These are phyloP conservation scores for Hippocampus kuda DNA, from an alignment of 2,797 vertebrate species.

Conservation along the genomic window DNA sequence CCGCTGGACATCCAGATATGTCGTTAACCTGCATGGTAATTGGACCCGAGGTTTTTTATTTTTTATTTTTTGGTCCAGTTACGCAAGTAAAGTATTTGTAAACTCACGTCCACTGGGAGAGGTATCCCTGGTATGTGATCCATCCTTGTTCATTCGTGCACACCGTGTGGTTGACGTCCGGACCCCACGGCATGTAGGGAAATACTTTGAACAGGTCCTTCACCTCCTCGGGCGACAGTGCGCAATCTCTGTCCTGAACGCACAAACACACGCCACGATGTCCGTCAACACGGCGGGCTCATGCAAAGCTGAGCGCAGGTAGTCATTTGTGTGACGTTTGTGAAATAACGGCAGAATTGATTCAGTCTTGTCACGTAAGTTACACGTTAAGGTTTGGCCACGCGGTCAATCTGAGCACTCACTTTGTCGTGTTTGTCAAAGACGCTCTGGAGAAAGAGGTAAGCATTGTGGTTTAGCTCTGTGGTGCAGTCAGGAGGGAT, in stretches of 20 bases:
- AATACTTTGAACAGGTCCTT: slow-evolving; percentile 96
- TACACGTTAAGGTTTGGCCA: too few species aligned
- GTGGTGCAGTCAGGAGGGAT: slow-evolving; percentile 91
- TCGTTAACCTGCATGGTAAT: slow-evolving; percentile 73
- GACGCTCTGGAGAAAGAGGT: slow-evolving; percentile 94
- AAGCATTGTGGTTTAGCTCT: slow-evolving; percentile 95
- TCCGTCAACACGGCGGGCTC: neutral
- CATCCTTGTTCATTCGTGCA: slow-evolving; percentile 91
- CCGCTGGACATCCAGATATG: slow-evolving; percentile 91
- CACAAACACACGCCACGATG: neutral
- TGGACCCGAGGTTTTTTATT: neutral
- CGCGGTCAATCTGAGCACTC: slow-evolving; percentile 40
- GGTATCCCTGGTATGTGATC: slow-evolving; percentile 97
- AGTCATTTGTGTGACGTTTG: too few species aligned
- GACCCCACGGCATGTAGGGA: slow-evolving; percentile 97
- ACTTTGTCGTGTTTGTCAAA: slow-evolving; percentile 99
- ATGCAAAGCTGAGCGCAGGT: neutral
- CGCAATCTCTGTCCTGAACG: slow-evolving; percentile 87
- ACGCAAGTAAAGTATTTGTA: too few species aligned
- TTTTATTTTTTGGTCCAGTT: neutral
- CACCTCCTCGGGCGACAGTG: slow-evolving; percentile 90
- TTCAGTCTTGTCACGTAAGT: too few species aligned
- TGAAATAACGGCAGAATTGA: neutral
- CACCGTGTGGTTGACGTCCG: slow-evolving; percentile 94
- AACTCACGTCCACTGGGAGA: slow-evolving; percentile 94